Conservation (phyloP, 1,140 invertebrate species). For the Trichonephila clavipes region DNA sequence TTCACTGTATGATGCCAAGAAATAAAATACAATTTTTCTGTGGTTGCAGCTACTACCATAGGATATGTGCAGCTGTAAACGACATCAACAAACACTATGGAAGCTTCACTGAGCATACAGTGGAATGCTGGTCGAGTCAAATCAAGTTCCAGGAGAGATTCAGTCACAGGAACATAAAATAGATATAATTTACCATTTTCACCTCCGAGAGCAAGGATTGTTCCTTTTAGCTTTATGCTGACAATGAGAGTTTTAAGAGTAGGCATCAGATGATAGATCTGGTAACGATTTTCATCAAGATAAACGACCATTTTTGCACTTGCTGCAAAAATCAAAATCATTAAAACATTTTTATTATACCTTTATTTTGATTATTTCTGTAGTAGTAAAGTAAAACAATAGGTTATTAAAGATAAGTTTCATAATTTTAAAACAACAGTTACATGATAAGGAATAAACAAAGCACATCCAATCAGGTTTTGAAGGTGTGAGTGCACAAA, state of each 20-base stretch:
- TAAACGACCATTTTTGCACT: slow-evolving; percentile 54
- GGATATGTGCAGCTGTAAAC: not conserved
- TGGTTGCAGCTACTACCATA: slow-evolving; percentile 33
- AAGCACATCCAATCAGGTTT: no score
- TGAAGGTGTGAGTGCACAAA: no score
- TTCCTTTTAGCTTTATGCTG: slow-evolving; percentile 44
- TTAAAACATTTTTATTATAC: not conserved
- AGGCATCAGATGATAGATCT: not conserved
- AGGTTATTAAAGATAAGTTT: no score
- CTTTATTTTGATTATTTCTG: no score
- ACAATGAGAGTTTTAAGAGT: slow-evolving; percentile 17
- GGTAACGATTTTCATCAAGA: not conserved
- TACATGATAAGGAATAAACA: no score
- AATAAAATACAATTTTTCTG: slow-evolving; percentile 41
- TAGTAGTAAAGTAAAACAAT: no score
- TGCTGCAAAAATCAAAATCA: slow-evolving; percentile 32
- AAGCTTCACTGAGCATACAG: slow-evolving; percentile 57
- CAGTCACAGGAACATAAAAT: slow-evolving; percentile 41
- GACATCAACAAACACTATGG: slow-evolving; percentile 56
- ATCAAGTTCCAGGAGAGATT: slow-evolving; percentile 20
- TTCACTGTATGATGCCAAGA: not conserved
- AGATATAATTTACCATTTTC: slow-evolving; percentile 71
- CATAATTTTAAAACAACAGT: no score
- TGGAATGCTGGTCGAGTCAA: not conserved
- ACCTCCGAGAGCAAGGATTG: slow-evolving; percentile 58